Evolutionary conservation across 2,113 vertebrate genomes (phyloP), one percentile per base, ranked within the genome.

Genomic region (Zosterops hypoxanthus): DNA sequence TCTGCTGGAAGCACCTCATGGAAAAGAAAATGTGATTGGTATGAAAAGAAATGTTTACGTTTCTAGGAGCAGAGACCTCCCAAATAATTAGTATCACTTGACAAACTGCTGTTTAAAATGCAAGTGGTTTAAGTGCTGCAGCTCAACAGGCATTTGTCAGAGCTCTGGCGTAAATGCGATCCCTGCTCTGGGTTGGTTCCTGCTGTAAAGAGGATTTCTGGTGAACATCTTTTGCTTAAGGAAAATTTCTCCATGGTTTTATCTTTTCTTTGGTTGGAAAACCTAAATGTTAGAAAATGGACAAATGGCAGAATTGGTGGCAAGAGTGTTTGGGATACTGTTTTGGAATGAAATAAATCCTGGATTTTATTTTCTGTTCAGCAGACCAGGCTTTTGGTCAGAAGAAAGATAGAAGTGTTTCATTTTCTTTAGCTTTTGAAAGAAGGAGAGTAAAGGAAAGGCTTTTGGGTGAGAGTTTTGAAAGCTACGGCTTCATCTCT

Each of bases 41-140:
- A 66, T 88, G 70, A 93, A 91, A 85, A 93, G 63, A 92, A 93
- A 92, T 81, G 75, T 94, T 96, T 97, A 73, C 55, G 47, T 88
- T 96, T 90, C 87, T 90, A 81, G 85, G 79, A 93, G 68, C 76
- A 66, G 86, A 95, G 87, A 90, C 85, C 93, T 95, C 85, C 93
- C 76, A 83, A 96, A 95, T 90, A 92, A 95, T 95, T 97, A 94
- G 86, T 87, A 94, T 88, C 60, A 55, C 93, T 94, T 94, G 93
- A 86, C 82, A 94, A 86, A 93, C 71, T 83, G 76, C 94, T 90
- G 79, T 90, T 96, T 92, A 96, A 95, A 95, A 94, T 85, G 90
- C 90, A 90, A 94, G 96, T 82, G 82, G 90, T 90, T 96, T 83
- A 95, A 88, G 93, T 86, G 92, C 85, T 82, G 82, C 88, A 88